These are phyloP conservation scores for Syncerus caffer DNA, from an alignment of 2,797 vertebrate species.

Conservation along the genomic window DNA sequence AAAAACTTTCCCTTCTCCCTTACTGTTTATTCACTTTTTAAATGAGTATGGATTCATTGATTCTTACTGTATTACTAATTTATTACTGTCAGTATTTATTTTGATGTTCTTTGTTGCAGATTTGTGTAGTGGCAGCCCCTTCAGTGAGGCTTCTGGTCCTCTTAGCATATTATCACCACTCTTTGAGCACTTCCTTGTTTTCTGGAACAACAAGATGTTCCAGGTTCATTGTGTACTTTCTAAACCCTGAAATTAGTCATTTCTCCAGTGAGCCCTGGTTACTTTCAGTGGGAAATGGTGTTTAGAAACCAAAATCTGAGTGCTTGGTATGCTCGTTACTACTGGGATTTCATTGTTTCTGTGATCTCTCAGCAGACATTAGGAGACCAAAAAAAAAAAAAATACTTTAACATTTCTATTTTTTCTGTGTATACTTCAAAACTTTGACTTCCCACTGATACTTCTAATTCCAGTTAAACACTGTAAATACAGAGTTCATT, in stretches of 20 bases:
- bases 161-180: neutral
- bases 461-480: neutral
- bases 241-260: neutral
- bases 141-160: neutral
- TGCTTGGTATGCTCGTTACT: neutral
- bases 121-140: neutral
- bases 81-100: neutral
- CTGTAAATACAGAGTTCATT: neutral
- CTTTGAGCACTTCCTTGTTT: neutral
- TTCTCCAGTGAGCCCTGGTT: neutral
- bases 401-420: neutral
- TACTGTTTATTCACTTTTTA: constrained; percentile 74
- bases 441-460: neutral
- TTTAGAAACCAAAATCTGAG: neutral
- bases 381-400: neutral
- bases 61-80: neutral
- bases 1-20: neutral
- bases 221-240: neutral
- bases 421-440: neutral
- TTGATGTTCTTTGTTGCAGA: neutral
- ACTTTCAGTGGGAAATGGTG: neutral
- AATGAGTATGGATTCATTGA: neutral
- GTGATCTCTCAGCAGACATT: neutral
- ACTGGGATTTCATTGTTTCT: neutral
- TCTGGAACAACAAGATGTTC: neutral